Evolutionary conservation across 2,113 vertebrate species (phyloP), one percentile per base, ranked within the genome.

Genomic region (Neodon shergylaensis): DNA sequence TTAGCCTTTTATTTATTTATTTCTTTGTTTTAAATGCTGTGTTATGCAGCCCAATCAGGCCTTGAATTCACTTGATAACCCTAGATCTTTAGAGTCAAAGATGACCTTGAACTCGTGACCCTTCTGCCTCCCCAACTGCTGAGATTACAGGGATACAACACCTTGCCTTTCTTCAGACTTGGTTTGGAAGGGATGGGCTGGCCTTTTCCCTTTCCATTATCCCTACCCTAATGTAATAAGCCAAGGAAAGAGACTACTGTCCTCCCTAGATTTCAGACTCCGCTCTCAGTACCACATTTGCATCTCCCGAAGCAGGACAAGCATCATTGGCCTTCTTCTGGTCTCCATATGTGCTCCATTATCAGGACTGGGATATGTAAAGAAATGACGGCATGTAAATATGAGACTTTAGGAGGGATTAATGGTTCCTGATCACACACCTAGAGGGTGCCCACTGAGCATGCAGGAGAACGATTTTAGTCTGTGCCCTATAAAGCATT

Each of bases 401-500:
- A 49, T 0, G 5, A 82, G 92, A 33, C 42, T 87, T 89, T 93
- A 83, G 70, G 63, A 93, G 61, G 39, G 78, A 82, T 54, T 52
- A 70, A 66, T 68, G 68, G n/a, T 10, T 89, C 13, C 72, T 87
- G 65, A 83, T 84, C 54, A 61, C 52, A 42, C 36, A 42, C 47
- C 22, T 90, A 47, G n/a, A 74, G 28, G 44, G 7, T 76, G 36
- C 28, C 49, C 31, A 22, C 24, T 68, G 61, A 92, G 42, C 42
- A 66, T 66, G 44, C 72, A 68, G 5, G 52, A 49, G 81, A 61
- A 26, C 54, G 84, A 90, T 90, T 83, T 89, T 84, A 90, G 72
- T 83, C 96, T 94, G 36, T 82, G 24, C 66, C 82, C 81, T 39
- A 94, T 17, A 76, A 82, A 70, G 36, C 36, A 88, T 92, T 96